Conservation (phyloP, 2,797 vertebrate genomes). For the Crypturellus tataupa region DNA sequence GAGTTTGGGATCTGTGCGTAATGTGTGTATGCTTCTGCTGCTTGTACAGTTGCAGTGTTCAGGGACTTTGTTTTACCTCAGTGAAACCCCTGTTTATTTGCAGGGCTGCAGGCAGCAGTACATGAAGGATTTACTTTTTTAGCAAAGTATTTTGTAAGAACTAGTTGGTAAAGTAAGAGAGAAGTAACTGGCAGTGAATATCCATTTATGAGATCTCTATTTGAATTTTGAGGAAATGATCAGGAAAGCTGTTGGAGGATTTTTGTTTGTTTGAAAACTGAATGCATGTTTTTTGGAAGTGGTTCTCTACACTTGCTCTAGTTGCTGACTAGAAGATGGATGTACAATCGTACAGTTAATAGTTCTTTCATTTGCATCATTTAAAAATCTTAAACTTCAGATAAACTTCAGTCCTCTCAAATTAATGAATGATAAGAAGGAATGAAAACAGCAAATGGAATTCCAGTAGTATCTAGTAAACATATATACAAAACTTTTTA, state of each 20-base stretch:
- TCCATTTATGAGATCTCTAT: accelerated
- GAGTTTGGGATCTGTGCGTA: accelerated
- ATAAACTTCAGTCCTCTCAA: not conserved
- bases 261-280: not conserved
- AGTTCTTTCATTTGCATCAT: not conserved
- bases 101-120: not conserved
- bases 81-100: no score
- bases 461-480: not conserved
- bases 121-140: no score
- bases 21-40: accelerated
- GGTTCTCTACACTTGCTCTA: not conserved
- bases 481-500: accelerated
- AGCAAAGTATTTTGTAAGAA: no score
- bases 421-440: not conserved
- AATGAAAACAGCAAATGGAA: not conserved
- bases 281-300: not conserved
- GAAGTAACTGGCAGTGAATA: not conserved
- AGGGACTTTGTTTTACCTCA: not conserved
- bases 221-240: not conserved
- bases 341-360: not conserved
- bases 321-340: not conserved
- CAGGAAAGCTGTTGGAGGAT: not conserved
- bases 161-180: not conserved
- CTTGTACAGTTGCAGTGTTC: accelerated
- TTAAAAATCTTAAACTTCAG: not conserved